phyloP scores from a whole-genome alignment of 1,140 invertebrate species.

The Bombus difficillimus region DNA sequence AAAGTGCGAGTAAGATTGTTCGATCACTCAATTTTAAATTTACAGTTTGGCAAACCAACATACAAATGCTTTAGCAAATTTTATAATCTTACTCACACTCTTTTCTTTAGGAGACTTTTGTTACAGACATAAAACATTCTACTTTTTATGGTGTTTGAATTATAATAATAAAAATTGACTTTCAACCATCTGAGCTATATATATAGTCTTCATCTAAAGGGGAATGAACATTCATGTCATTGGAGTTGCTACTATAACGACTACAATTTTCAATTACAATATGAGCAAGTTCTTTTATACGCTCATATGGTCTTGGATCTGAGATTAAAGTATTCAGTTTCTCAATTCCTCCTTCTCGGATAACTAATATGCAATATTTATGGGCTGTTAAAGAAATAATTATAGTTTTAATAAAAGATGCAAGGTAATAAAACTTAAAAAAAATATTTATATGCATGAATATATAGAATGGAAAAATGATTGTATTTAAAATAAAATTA shows the following conservation, averaged over 20 bases:
- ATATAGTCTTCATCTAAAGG: conserved; percentile 57
- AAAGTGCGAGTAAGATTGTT: conserved; percentile 38
- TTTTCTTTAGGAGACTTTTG: conserved; percentile 14
- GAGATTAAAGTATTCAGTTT: conserved; percentile 88
- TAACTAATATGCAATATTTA: conserved; percentile 95
- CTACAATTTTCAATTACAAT: conserved; percentile 87
- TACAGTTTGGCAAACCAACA: conserved; percentile 24
- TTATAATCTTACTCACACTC: conserved; percentile 41
- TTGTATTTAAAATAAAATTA: conserved; percentile 14
- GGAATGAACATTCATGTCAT: conserved; percentile 50
- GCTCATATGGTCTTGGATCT: conserved; percentile 84
- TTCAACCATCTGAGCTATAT: conserved; percentile 60
- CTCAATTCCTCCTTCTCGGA: conserved; percentile 91
- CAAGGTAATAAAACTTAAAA: neutral
- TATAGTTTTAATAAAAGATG: conserved; percentile 18
- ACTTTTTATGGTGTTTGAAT: conserved; percentile 22
- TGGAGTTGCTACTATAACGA: conserved; percentile 54
- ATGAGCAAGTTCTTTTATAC: conserved; percentile 87
- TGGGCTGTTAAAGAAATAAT: conserved; percentile 83
- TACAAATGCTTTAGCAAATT: conserved; percentile 13
- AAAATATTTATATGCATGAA: neutral
- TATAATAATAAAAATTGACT: conserved; percentile 25
- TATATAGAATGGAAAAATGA: neutral
- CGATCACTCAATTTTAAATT: conserved; percentile 45
- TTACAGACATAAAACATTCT: conserved; percentile 20